Percentiles rank a stretch among this genome's conserved stretches.
Evolutionary conservation across 1,140 invertebrate genomes (phyloP).

Genomic region (Ylistrum balloti): DNA sequence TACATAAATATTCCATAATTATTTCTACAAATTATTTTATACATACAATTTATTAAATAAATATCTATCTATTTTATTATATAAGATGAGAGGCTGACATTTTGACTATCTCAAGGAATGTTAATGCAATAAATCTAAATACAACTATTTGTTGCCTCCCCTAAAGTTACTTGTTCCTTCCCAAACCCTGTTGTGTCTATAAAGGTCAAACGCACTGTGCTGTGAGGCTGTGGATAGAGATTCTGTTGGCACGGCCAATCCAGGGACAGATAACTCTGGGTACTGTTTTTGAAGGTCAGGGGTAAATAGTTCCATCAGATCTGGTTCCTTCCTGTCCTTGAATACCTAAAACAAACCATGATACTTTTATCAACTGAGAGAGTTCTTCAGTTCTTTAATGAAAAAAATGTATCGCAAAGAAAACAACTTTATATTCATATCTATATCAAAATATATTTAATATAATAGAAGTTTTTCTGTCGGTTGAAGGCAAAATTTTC

Average conservation of each 20-base stretch:
- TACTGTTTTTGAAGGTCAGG: constrained; percentile 71
- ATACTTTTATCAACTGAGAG: not conserved
- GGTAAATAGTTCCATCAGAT: constrained; percentile 75
- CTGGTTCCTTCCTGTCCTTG: constrained; percentile 63
- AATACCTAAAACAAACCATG: not conserved
- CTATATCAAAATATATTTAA: no score
- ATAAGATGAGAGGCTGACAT: no score
- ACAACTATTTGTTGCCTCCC: constrained; percentile 15
- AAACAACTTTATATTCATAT: no score
- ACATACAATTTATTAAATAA: no score
- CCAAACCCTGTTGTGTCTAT: constrained; percentile 74
- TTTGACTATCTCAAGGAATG: no score
- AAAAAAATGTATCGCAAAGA: no score
- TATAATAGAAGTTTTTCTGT: no score
- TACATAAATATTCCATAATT: no score
- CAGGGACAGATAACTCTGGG: constrained; percentile 66
- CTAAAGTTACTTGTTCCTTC: constrained; percentile 62
- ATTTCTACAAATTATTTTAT: no score
- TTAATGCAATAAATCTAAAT: not conserved
- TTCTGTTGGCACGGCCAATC: constrained; percentile 57
- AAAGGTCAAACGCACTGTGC: constrained; percentile 71
- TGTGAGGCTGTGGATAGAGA: constrained; percentile 62
- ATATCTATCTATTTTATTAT: no score
- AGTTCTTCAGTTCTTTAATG: no score
- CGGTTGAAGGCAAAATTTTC: no score